Conservation (phyloP, 1,140 invertebrate species). For the Lineus longissimus region DNA sequence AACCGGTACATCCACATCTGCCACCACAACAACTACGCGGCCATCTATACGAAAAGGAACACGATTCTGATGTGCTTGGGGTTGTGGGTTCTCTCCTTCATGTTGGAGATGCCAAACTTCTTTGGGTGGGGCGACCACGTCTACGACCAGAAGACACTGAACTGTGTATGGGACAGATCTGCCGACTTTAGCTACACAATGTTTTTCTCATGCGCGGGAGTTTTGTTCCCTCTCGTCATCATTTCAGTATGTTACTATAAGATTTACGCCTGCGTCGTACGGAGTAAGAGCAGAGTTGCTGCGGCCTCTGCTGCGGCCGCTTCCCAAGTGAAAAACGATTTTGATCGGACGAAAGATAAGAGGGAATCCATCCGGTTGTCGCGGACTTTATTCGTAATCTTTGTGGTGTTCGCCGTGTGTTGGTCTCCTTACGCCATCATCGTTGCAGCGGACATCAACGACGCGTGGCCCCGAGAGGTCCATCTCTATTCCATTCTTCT, state of each 20-base stretch:
- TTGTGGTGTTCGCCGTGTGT: slow-evolving; percentile 40
- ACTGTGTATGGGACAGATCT: slow-evolving; percentile 47
- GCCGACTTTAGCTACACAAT: slow-evolving; percentile 40
- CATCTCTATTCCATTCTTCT: slow-evolving; percentile 43
- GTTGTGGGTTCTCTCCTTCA: slow-evolving; percentile 36
- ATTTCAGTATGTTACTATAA: slow-evolving; percentile 33
- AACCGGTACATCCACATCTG: slow-evolving; percentile 46
- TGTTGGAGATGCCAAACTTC: slow-evolving; percentile 44
- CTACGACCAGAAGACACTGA: slow-evolving; percentile 40
- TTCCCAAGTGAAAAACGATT: too few relatives aligned
- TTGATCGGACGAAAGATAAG: slow-evolving; percentile 25
- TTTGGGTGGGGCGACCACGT: slow-evolving; percentile 43
- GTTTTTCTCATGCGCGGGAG: slow-evolving; percentile 34
- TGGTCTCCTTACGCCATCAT: slow-evolving; percentile 48
- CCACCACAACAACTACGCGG: slow-evolving; percentile 27
- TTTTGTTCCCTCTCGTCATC: slow-evolving; percentile 30
- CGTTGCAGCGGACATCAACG: slow-evolving; percentile 32
- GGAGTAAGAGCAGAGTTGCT: slow-evolving; percentile 26
- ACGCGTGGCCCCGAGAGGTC: slow-evolving; percentile 28
- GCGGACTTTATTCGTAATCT: slow-evolving; percentile 40
- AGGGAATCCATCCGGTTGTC: slow-evolving; percentile 33
- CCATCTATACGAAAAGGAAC: slow-evolving; percentile 27
- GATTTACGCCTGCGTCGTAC: slow-evolving; percentile 8
- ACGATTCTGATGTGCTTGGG: slow-evolving; percentile 26
- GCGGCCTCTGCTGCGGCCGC: slow-evolving; percentile 17